Conservation (phyloP, 2,113 vertebrate genomes). For the Ellobius talpinus region DNA sequence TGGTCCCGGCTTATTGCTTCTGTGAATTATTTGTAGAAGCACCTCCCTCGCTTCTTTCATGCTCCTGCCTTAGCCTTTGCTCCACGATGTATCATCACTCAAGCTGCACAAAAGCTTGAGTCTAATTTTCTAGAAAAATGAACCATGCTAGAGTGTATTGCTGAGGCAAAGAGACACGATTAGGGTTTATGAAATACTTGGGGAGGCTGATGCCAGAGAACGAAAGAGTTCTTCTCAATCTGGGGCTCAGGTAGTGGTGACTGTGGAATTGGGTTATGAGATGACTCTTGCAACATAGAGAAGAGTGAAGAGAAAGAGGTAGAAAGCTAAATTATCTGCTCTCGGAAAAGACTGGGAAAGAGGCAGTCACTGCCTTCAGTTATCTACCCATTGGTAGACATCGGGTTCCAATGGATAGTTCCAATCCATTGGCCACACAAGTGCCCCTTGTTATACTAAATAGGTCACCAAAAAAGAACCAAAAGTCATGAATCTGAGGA, state of each 20-base stretch:
- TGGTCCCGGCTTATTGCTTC: background rate
- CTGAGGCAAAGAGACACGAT: background rate
- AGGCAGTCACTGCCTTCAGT: background rate
- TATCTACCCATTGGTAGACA: background rate
- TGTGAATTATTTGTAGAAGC: background rate
- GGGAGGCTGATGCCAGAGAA: background rate
- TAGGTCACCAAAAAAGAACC: background rate
- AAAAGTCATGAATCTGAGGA: background rate
- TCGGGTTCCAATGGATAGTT: background rate
- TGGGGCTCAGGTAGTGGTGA: background rate
- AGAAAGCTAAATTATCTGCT: background rate
- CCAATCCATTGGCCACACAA: background rate
- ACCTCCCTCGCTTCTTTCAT: background rate
- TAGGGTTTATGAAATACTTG: background rate
- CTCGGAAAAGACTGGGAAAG: background rate
- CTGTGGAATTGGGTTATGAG: background rate
- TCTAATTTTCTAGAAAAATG: conserved; percentile 19
- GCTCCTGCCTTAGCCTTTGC: background rate
- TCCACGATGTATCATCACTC: background rate
- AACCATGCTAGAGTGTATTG: background rate
- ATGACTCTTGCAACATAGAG: background rate
- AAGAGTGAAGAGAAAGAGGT: background rate
- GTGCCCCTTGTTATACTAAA: background rate
- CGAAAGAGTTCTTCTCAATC: background rate
- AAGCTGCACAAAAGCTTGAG: background rate